Evolutionary conservation across 2,797 vertebrate species (phyloP).

Genomic region (Sitta carolinensis): DNA sequence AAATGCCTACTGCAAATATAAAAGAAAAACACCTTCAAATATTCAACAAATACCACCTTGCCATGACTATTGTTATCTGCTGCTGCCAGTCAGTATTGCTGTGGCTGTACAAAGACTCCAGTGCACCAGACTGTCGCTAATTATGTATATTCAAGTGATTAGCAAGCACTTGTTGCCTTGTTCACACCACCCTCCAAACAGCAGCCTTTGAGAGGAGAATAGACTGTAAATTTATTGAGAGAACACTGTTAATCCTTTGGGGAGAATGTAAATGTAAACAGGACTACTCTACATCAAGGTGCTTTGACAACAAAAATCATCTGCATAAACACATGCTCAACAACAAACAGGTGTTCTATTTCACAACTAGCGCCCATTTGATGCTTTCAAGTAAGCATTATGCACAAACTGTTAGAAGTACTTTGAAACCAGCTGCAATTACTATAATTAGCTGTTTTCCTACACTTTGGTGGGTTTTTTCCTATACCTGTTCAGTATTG

Average conservation of each 20-base stretch:
- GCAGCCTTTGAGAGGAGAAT: slow-evolving; percentile 81
- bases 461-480: slow-evolving; percentile 60
- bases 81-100: slow-evolving; percentile 75
- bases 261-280: slow-evolving; percentile 83
- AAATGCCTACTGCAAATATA: slow-evolving; percentile 56
- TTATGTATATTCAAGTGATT: slow-evolving; percentile 83
- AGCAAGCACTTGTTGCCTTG: slow-evolving; percentile 83
- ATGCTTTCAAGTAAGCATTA: slow-evolving; percentile 80
- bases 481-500: slow-evolving; percentile 71
- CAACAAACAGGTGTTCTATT: slow-evolving; percentile 91
- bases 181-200: slow-evolving; percentile 81
- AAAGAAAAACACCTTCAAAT: slow-evolving; percentile 66
- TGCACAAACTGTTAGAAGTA: slow-evolving; percentile 85
- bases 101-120: slow-evolving; percentile 73
- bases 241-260: slow-evolving; percentile 84
- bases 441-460: slow-evolving; percentile 85
- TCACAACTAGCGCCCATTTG: slow-evolving; percentile 85
- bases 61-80: slow-evolving; percentile 64
- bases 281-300: slow-evolving; percentile 84
- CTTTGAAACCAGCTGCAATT: slow-evolving; percentile 88
- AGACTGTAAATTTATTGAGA: slow-evolving; percentile 83
- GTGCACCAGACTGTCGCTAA: slow-evolving; percentile 80
- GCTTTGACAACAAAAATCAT: slow-evolving; percentile 89
- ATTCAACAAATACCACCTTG: slow-evolving; percentile 62
- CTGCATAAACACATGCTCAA: slow-evolving; percentile 87